Base-by-base conservation (phyloP, 2,113 vertebrate genomes). In the Plestiodon gilberti region DNA sequence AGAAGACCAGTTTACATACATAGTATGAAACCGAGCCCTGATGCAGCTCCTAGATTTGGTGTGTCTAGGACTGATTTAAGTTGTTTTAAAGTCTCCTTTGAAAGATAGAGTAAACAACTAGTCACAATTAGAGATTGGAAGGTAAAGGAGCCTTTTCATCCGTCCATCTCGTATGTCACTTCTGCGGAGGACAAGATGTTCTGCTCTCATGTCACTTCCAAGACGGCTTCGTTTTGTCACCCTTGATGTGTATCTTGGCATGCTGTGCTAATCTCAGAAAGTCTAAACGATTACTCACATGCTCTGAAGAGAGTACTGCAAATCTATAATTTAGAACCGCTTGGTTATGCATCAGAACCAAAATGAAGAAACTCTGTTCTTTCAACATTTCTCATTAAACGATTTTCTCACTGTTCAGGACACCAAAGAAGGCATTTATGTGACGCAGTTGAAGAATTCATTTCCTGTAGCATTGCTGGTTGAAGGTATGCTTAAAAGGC, bases 401-500 rank as follows among this genome's bases (percentile, higher is more conserved):
- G 7, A 64, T 78, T 88, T 74, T 35, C 70, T 76, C 23, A 75
- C 33, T 75, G 59, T 64, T 81, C 40, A 55, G 74, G 62, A 77
- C 61, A 64, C 61, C 35, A 77, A 48, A 52, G 25, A 61, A 74
- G 40, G 33, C 84, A 65, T 81, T 70, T 80, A 59, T 73, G 2
- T 2, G 28, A 78, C 86, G 38, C 4, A 8, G 43, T 75, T 75
- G 14, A 70, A 88, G 38, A 88, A 77, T 38, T 4, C 11, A 77
- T 28, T 77, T 84, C 82, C 67, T 55, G 81, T 69, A 33, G 55
- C 35, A 28, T 25, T 48, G 71, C 25, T 30, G 38, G 25, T 82
- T n/a, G 75, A 81, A 43, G 81, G 71, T 30, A 89, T 85, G 55
- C 10, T 86, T 86, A 88, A 14, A 25, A 85, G 64, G 9, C 30